These are phyloP conservation scores for Gastrophysa polygoni DNA, from an alignment of 2,888 invertebrate genomes.

Conservation along the genomic window DNA sequence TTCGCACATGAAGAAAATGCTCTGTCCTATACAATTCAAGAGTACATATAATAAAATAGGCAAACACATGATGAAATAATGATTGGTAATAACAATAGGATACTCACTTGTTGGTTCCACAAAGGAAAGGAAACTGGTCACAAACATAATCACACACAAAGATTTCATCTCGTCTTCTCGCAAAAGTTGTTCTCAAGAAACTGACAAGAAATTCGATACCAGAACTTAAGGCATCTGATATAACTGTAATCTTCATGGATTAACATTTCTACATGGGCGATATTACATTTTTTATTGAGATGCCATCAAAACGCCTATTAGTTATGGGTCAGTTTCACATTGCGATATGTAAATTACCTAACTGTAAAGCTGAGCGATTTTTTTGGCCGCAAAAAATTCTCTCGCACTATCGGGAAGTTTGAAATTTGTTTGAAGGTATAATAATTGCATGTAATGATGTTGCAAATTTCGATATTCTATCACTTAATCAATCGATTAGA, in stretches of 20 bases:
- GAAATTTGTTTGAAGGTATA: background rate
- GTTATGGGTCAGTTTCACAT: slow-evolving; percentile 18
- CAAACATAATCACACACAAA: slow-evolving; percentile 14
- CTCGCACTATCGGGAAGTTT: no score
- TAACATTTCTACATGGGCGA: background rate
- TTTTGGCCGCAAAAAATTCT: background rate
- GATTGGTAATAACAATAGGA: background rate
- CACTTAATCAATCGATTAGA: no score
- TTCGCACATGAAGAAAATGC: no score
- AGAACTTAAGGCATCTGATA: slow-evolving; percentile 25
- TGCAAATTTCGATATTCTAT: background rate
- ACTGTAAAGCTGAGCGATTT: slow-evolving; percentile 14
- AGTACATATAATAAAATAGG: no score
- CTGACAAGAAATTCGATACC: slow-evolving; percentile 29
- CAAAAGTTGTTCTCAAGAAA: slow-evolving; percentile 15
- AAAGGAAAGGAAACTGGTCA: slow-evolving; percentile 6
- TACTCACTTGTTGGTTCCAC: slow-evolving; percentile 10
- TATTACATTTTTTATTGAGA: slow-evolving; percentile 24
- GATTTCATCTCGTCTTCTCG: slow-evolving; percentile 20
- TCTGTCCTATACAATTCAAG: no score
- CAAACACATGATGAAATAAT: background rate
- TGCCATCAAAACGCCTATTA: slow-evolving; percentile 21
- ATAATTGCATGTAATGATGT: background rate
- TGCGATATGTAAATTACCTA: slow-evolving; percentile 22
- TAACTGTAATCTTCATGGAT: slow-evolving; percentile 34